Evolutionary conservation across 2,797 vertebrate genomes (phyloP).

Genomic region (Crenuchus spilurus): DNA sequence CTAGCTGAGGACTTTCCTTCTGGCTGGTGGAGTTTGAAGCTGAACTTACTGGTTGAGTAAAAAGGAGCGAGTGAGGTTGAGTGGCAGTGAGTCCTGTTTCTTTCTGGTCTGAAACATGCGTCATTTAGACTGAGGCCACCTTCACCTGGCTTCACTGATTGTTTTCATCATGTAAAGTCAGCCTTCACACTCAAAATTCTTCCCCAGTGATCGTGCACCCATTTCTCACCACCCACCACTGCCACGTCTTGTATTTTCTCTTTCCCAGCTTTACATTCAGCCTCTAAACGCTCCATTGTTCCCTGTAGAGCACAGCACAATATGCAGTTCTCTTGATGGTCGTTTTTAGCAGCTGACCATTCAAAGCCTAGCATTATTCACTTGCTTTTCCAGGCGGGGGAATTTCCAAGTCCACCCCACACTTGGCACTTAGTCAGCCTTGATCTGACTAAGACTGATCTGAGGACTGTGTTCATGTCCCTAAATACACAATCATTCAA

Average conservation of each 20-base stretch:
- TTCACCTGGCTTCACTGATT: no score
- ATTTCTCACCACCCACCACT: background rate
- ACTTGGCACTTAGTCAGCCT: background rate
- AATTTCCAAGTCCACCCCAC: background rate
- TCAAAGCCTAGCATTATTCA: conserved; percentile 13
- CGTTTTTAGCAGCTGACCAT: conserved; percentile 5
- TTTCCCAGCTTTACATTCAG: background rate
- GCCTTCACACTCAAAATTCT: background rate
- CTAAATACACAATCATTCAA: no score
- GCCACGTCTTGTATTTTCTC: background rate
- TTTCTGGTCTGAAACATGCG: no score
- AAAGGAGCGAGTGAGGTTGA: no score
- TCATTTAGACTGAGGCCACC: no score
- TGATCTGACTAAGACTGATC: background rate
- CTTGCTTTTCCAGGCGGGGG: background rate
- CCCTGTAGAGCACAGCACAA: background rate
- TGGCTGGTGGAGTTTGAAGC: no score
- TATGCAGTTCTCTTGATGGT: background rate
- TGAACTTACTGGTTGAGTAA: no score
- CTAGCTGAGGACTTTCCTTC: no score
- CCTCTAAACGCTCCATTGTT: background rate
- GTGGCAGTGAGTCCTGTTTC: no score
- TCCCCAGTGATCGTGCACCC: background rate
- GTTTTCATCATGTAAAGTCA: conserved; percentile 4
- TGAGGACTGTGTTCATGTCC: background rate